A percentile compares a stretch with the other conserved stretches of the same genome.
These are phyloP conservation scores for Riparia riparia DNA, from an alignment of 2,113 vertebrate genomes.

Conservation along the genomic window DNA sequence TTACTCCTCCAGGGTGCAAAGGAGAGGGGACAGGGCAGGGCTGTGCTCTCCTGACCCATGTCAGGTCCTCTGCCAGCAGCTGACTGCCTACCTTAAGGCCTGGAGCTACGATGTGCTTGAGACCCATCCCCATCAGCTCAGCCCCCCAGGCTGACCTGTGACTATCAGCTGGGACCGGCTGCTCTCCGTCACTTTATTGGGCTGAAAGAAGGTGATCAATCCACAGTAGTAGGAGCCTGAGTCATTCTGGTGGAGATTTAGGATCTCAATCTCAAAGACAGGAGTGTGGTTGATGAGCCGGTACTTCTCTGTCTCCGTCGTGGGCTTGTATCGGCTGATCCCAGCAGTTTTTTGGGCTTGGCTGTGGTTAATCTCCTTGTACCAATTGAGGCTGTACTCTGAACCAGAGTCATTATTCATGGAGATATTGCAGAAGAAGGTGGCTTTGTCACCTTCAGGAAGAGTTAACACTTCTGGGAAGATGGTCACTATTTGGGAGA, in stretches of 20 bases:
- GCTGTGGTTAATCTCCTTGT: not conserved
- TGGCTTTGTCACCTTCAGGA: not conserved
- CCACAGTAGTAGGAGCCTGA: conserved; percentile 61
- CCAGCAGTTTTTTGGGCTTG: conserved; percentile 31
- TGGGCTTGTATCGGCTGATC: not conserved
- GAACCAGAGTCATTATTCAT: not conserved
- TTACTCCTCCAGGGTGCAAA: not conserved
- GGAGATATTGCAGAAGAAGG: conserved; percentile 66
- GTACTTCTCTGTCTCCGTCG: not conserved
- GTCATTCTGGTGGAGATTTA: conserved; percentile 55
- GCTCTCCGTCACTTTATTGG: conserved; percentile 24
- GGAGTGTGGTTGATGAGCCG: not conserved
- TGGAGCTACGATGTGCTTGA: not conserved
- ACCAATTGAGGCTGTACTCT: conserved; percentile 53
- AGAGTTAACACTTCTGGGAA: not conserved
- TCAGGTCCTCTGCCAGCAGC: not conserved
- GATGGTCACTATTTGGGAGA: conserved; percentile 36
- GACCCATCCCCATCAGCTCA: not conserved
- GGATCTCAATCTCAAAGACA: conserved; percentile 29
- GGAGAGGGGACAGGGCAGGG: not conserved
- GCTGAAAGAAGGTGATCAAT: not conserved
- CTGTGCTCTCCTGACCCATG: not conserved
- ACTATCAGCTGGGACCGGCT: conserved; percentile 17
- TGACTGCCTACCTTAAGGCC: not conserved
- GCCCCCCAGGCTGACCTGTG: conserved; percentile 55